Evolutionary conservation across 2,113 vertebrate genomes (phyloP).

Genomic region (Salminus brasiliensis): DNA sequence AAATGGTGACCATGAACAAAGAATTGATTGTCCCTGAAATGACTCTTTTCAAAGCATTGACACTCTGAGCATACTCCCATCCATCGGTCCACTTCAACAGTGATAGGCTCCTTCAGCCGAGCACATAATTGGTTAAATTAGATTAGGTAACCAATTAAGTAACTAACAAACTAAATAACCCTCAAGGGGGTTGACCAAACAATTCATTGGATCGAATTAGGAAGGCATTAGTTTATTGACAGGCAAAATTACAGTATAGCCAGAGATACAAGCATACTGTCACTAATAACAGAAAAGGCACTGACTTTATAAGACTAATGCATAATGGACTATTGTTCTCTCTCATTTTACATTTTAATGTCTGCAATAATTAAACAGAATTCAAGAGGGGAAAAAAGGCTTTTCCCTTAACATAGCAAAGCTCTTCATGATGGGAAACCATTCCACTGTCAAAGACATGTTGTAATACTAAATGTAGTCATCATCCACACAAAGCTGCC

Average conservation of each 20-base stretch:
- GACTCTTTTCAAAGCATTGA: slow-evolving; percentile 60
- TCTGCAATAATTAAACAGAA: neutral
- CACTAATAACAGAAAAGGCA: slow-evolving; percentile 36
- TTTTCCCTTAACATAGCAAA: neutral
- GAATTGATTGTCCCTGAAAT: slow-evolving; percentile 56
- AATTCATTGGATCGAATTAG: slow-evolving; percentile 68
- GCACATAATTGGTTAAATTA: slow-evolving; percentile 74
- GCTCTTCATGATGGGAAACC: slow-evolving; percentile 24
- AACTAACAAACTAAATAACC: slow-evolving; percentile 76
- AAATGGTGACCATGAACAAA: slow-evolving; percentile 53
- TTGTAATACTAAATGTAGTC: neutral
- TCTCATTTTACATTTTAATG: neutral
- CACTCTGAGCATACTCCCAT: slow-evolving; percentile 51
- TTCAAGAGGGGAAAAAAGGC: neutral
- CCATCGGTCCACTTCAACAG: slow-evolving; percentile 66
- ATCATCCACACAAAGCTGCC: slow-evolving; percentile 22
- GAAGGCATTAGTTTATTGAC: slow-evolving; percentile 73
- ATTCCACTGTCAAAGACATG: slow-evolving; percentile 16
- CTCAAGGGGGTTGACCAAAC: slow-evolving; percentile 68
- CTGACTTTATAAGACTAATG: neutral
- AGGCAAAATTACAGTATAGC: slow-evolving; percentile 65
- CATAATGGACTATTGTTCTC: neutral
- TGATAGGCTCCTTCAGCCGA: slow-evolving; percentile 68
- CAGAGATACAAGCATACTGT: slow-evolving; percentile 56
- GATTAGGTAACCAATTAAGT: slow-evolving; percentile 78